A percentile compares a stretch with the other conserved stretches of the same genome.
Evolutionary conservation across 2,797 vertebrate genomes (phyloP).

Genomic region (Neosilurus hyrtlii): DNA sequence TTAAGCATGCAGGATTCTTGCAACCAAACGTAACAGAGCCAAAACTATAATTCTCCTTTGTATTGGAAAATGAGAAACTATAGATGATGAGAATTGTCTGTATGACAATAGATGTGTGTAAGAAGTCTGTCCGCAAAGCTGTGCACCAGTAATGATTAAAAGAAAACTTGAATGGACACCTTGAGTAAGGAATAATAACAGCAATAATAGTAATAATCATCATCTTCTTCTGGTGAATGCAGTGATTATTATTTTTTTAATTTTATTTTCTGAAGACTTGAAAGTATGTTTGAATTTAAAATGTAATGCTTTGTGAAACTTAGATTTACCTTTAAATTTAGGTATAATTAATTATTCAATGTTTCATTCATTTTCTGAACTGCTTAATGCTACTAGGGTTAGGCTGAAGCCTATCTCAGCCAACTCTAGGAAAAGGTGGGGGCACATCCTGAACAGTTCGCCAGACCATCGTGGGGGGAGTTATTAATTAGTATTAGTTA

Average conservation of each 20-base stretch:
- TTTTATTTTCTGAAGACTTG: too few relatives aligned
- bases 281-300: too few relatives aligned
- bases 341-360: neutral
- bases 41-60: too few relatives aligned
- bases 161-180: slow-evolving; percentile 49
- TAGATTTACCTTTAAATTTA: neutral
- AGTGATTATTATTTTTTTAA: neutral
- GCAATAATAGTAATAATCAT: too few relatives aligned
- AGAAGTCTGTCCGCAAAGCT: slow-evolving; percentile 39
- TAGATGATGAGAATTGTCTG: neutral
- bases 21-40: too few relatives aligned
- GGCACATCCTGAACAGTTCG: too few relatives aligned
- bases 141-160: slow-evolving; percentile 14
- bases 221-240: neutral
- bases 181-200: slow-evolving; percentile 15
- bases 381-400: too few relatives aligned
- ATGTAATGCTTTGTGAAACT: neutral
- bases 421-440: too few relatives aligned
- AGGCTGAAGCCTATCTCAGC: too few relatives aligned
- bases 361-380: too few relatives aligned
- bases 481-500: too few relatives aligned
- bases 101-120: slow-evolving; percentile 9
- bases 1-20: neutral
- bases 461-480: too few relatives aligned
- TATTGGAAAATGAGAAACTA: neutral